Evolutionary conservation across 2,888 invertebrate genomes (phyloP).

Genomic region (Mamestra brassicae): DNA sequence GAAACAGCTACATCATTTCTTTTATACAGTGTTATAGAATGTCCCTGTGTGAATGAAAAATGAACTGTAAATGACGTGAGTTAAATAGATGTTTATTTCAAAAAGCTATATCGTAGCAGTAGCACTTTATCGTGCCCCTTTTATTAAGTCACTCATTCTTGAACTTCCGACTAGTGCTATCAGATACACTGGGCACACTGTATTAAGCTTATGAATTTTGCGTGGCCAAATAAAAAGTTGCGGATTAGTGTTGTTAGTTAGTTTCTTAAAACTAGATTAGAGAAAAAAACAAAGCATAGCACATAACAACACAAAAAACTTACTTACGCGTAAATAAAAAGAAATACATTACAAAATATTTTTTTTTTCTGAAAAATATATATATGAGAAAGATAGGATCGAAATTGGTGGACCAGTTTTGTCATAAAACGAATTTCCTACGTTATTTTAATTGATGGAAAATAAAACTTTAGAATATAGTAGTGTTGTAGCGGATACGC

Average conservation of each 20-base stretch:
- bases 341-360: constrained; percentile 11
- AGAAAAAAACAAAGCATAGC: constrained; percentile 44
- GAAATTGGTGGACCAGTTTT: neutral
- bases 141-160: neutral
- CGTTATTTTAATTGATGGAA: too few species aligned
- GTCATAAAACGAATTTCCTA: neutral
- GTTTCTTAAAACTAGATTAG: constrained; percentile 21
- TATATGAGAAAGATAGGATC: neutral
- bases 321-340: constrained; percentile 57
- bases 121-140: neutral
- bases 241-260: constrained; percentile 10
- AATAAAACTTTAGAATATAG: too few species aligned
- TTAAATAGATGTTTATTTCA: too few species aligned
- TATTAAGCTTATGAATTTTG: constrained; percentile 18
- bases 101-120: too few species aligned
- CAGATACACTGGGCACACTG: constrained; percentile 23
- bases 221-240: neutral
- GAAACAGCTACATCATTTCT: too few species aligned
- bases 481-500: neutral
- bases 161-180: neutral
- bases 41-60: too few species aligned
- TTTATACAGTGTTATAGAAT: too few species aligned
- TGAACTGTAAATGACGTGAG: too few species aligned
- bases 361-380: neutral
- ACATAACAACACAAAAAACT: constrained; percentile 47